Percentiles rank a stretch among this genome's conserved stretches.
Evolutionary conservation across 2,888 invertebrate species (phyloP).

Genomic region (Lasioglossum zephyrum): DNA sequence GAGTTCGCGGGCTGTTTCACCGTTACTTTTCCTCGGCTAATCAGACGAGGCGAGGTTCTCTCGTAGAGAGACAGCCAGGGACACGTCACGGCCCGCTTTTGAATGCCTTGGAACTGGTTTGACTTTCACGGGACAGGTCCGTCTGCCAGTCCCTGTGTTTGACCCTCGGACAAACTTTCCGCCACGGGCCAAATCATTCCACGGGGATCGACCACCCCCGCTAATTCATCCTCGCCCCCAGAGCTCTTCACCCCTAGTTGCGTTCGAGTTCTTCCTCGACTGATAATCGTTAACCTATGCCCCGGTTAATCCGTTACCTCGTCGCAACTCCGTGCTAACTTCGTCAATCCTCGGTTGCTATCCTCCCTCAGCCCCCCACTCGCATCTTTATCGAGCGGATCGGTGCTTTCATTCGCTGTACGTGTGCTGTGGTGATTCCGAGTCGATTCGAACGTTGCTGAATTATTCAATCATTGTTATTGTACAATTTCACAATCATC

Average conservation of each 20-base stretch:
- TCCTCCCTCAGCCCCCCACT: no score
- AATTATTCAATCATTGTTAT: no score
- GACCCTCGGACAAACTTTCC: slow-evolving; percentile 33
- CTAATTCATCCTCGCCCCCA: slow-evolving; percentile 6
- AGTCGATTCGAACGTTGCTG: no score
- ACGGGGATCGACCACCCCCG: slow-evolving; percentile 5
- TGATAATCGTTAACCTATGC: slow-evolving; percentile 45
- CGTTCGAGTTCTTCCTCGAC: slow-evolving; percentile 14
- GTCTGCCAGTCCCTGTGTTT: not conserved
- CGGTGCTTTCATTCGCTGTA: no score
- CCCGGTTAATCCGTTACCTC: slow-evolving; percentile 19
- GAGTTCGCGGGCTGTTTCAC: slow-evolving; percentile 15
- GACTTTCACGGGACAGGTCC: slow-evolving; percentile 53
- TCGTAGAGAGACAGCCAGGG: not conserved
- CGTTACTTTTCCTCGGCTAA: slow-evolving; percentile 62
- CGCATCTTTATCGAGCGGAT: not conserved
- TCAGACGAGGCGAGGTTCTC: slow-evolving; percentile 48
- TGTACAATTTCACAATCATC: no score
- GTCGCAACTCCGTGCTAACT: slow-evolving; percentile 14
- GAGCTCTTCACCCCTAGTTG: not conserved
- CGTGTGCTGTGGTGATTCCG: no score
- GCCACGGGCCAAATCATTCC: slow-evolving; percentile 44
- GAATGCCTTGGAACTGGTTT: slow-evolving; percentile 57
- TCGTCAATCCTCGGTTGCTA: slow-evolving; percentile 1
- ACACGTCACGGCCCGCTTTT: slow-evolving; percentile 27